Evolutionary conservation across 2,113 vertebrate species (phyloP), one percentile per base, ranked within the genome.

Genomic region (Alligator sinensis): DNA sequence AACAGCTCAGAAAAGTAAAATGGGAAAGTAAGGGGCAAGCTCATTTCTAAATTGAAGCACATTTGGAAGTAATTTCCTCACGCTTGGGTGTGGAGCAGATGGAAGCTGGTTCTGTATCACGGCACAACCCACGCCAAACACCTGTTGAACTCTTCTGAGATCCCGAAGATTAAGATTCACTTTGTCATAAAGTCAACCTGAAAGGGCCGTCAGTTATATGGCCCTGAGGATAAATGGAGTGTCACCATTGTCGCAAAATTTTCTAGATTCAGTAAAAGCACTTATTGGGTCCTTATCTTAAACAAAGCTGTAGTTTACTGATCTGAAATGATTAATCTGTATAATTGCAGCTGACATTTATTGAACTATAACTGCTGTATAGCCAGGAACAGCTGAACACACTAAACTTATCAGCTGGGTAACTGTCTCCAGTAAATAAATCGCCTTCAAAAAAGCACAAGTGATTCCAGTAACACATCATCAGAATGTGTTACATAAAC

Each of bases 301-400:
- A 76, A 91, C 90, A 92, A 93, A 94, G 92, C 81, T 91, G 55
- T 85, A 91, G 90, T 94, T 95, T 95, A 92, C 92, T 64, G 96
- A 96, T 95, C 96, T 94, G 94, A 94, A 97, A 97, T 97, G 91
- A 97, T 97, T 96, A 97, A 96, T 96, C 96, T 95, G 76, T 76
- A 83, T 94, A 96, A 96, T 96, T 95, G 85, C 57, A 84, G 84
- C 81, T 91, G 77, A 76, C 95, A 93, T 91, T 96, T 96, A 88
- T 94, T 91, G 70, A 60, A 25, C 80, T 87, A n/a, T 94, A 90
- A 81, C 92, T 95, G 87, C 91, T 87, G 75, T 90, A 93, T 88
- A 85, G 92, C 90, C 81, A 72, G 0, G 22, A 95, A 86, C 95
- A 97, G 96, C 96, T 97, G 97, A 93, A 93, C 94, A 95, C 90